phyloP scores from a whole-genome alignment of 2,888 invertebrate genomes.

The Thymelicus acteon region DNA sequence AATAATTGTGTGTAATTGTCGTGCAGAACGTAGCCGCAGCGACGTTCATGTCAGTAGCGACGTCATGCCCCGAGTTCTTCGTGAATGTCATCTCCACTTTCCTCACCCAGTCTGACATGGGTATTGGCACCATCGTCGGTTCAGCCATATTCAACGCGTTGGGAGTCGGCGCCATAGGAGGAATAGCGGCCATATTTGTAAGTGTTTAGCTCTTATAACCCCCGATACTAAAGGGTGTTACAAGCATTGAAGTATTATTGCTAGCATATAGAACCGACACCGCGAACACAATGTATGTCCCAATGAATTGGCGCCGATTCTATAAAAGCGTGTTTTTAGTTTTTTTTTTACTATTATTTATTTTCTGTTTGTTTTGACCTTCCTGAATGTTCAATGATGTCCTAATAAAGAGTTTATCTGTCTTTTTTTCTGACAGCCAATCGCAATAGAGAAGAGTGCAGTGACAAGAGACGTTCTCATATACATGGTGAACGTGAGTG shows the following conservation, averaged over 20 bases:
- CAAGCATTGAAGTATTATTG: too few species aligned
- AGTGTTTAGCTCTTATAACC: conserved; percentile 27
- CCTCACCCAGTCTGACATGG: conserved; percentile 92
- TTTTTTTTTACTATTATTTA: too few species aligned
- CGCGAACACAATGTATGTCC: too few species aligned
- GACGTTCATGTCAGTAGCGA: conserved; percentile 98
- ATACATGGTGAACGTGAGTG: conserved; percentile 89
- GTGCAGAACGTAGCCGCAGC: conserved; percentile 96
- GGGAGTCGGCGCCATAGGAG: conserved; percentile 92
- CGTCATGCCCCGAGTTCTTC: conserved; percentile 97
- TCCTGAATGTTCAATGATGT: too few species aligned
- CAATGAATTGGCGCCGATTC: too few species aligned
- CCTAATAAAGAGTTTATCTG: too few species aligned
- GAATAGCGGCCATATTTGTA: conserved; percentile 89
- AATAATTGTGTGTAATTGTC: too few species aligned
- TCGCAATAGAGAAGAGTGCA: conserved; percentile 91
- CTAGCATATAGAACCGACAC: too few species aligned
- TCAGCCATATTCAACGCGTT: conserved; percentile 95
- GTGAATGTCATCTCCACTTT: conserved; percentile 96
- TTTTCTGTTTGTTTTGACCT: too few species aligned
- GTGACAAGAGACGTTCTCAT: conserved; percentile 92
- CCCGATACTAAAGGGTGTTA: too few species aligned
- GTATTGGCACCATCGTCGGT: conserved; percentile 94
- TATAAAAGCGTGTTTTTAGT: too few species aligned
- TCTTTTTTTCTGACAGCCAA: conserved; percentile 80